A percentile compares a stretch with the other conserved stretches of the same genome.
Conservation (phyloP, 2,797 vertebrate species). For the Enoplosus armatus region DNA sequence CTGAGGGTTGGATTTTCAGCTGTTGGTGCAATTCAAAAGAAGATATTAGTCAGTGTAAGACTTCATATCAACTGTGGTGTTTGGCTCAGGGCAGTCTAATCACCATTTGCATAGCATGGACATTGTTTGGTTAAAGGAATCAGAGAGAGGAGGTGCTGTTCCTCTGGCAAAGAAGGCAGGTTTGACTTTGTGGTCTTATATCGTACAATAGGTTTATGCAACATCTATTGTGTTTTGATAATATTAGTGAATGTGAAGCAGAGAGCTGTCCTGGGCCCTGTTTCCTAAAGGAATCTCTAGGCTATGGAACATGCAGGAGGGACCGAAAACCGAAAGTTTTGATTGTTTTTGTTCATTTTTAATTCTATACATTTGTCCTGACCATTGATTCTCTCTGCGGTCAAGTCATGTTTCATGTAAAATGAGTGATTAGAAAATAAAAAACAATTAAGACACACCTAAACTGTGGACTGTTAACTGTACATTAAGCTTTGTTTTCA, state of each 20-base stretch:
- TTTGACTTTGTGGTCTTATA: not conserved
- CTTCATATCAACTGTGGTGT: not conserved
- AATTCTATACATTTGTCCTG: too few relatives aligned
- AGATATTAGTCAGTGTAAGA: not conserved
- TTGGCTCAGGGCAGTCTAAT: slow-evolving; percentile 9
- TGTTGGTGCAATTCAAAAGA: not conserved
- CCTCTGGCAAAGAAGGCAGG: not conserved
- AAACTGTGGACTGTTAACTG: too few relatives aligned
- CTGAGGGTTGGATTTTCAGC: slow-evolving; percentile 8
- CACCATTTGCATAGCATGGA: not conserved
- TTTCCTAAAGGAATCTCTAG: not conserved
- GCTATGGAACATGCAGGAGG: not conserved
- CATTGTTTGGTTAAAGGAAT: not conserved
- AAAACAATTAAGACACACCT: too few relatives aligned
- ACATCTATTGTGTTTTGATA: not conserved
- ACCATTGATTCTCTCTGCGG: too few relatives aligned
- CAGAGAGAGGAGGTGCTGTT: not conserved
- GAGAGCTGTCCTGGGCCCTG: not conserved
- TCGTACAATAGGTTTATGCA: not conserved
- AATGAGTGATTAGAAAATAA: too few relatives aligned
- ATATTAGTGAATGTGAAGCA: not conserved
- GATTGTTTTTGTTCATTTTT: too few relatives aligned
- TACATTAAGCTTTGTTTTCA: too few relatives aligned
- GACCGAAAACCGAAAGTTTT: too few relatives aligned
- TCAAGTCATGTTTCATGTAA: too few relatives aligned